Base-by-base conservation (phyloP, 2,888 invertebrate species). In the Acronicta leporina region DNA sequence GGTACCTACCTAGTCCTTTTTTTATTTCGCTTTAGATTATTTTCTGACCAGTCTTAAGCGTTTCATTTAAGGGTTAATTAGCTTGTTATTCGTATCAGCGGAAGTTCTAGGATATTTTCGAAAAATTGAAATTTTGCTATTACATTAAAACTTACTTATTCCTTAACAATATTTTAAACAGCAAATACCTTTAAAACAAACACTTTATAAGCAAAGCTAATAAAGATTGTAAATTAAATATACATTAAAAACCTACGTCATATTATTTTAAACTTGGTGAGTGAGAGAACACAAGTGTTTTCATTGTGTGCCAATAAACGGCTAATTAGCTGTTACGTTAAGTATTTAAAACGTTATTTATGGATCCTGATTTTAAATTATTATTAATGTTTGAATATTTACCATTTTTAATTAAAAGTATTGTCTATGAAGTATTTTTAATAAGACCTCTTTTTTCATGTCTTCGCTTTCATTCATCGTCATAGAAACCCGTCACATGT, bases 231-330 rank as follows among this genome's bases (percentile, higher is more conserved):
- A 16, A 16, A 16, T 11, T 43, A 13, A 20, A 7, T 20, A 42
- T 13, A 25, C 6, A n/a, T 35, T 35, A 35, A 35, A 35, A 38
- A 43, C 16, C 8, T 43, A 55, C 67, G 67, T 64, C 62, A 62
- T 44, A 20, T 40, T 10, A 54, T 62, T 61, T 57, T 41, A 58
- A 67, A 59, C 14, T 51, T 57, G 40, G 30, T 33, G 43, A 42
- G 14, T 38, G 42, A 20, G 55, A 64, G 58, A 58, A 60, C 48
- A 75, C 62, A 75, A 43, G 63, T 75, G 67, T 75, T 61, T 57
- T 59, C 59, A 25, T 55, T 55, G 38, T 59, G 41, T 27, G 30
- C 44, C 44, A 43, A 57, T 55, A 45, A 53, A 44, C 13, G 42
- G 43, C 41, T 57, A 56, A 52, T 56, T 44, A 27, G 20, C 20